Evolutionary conservation across 2,113 vertebrate genomes (phyloP).

Genomic region (Nothocercus nigrocapillus): DNA sequence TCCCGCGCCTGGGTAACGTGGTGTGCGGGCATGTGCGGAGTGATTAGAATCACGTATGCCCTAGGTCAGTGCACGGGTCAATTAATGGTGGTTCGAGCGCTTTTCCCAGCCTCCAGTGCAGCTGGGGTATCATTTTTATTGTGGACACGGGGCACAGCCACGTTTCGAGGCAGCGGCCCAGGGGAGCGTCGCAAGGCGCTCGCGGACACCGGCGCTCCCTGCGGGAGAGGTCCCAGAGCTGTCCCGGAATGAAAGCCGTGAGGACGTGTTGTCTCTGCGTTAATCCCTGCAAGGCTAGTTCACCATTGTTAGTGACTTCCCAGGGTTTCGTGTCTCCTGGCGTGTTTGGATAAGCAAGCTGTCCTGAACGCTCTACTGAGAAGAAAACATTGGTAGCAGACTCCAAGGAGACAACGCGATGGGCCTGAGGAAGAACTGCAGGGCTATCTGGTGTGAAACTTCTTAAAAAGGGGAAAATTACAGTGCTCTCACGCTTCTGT

Average conservation of each 20-base stretch:
- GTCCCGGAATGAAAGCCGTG: background rate
- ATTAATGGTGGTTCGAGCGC: background rate
- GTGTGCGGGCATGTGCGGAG: rapidly evolving
- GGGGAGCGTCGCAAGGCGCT: background rate
- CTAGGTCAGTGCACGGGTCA: background rate
- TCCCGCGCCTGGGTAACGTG: background rate
- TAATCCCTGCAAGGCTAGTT: background rate
- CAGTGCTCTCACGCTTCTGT: rapidly evolving
- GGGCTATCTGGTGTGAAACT: background rate
- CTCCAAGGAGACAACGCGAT: background rate
- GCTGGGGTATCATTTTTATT: background rate
- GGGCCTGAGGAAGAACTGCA: background rate
- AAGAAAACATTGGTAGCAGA: background rate
- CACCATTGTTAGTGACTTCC: background rate
- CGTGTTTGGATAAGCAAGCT: background rate
- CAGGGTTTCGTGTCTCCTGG: background rate
- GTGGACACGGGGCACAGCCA: background rate
- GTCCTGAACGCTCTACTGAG: background rate
- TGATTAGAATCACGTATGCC: background rate
- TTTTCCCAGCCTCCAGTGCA: background rate
- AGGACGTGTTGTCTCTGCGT: background rate
- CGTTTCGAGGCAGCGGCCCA: background rate
- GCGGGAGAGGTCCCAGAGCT: background rate
- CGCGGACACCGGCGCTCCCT: no score
- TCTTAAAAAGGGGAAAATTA: background rate